Evolutionary conservation across 1,140 invertebrate species (phyloP), one percentile per base, ranked within the genome.

Genomic region (Hesperophylax magnus): DNA sequence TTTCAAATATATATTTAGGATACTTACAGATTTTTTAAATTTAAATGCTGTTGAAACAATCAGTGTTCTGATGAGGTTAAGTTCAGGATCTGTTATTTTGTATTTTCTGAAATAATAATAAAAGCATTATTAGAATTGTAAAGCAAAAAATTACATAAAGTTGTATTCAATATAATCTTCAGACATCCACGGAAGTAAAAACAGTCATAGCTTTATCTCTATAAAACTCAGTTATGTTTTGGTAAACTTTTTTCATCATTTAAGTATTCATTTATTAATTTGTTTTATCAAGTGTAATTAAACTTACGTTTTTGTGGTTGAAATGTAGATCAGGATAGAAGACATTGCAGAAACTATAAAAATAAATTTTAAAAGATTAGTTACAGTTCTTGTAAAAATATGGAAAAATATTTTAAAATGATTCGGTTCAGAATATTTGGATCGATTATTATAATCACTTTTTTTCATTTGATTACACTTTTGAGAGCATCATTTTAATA

Each of bases 131-230:
- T 69, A 39, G 39, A 8, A 34, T n/a, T 1, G 3, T 52, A 34
- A 69, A 39, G 52, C 11, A n/a, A 39, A n/a, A 18, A 47, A 20
- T 15, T 18, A 0, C 9, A 11, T 39, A 9, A 69, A 18, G 20
- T 7, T 18, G 1, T 24, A 56, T 18, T 4, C 14, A 74, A 15
- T 20, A 1, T 56, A 24, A 11, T 11, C 47, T 72, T 80, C 79
- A 80, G 79, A 80, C 79, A 80, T 80, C 79, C 79, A 80, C 71
- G 79, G 79, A 80, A 80, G 79, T 80, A 60, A 78, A 78, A 67
- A 60, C 58, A 77, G 31, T 53, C 58, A 60, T 18, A 18, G 60
- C n/a, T 78, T 78, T 65, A 54, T 56, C n/a, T 61, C 22, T 52
- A 47, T 61, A 61, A 77, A 78, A 78, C 60, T 78, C 60, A 78